Percentiles rank a stretch among this genome's conserved stretches.
Conservation (phyloP, 2,888 invertebrate genomes). For the Lordiphosa fenestrarum region DNA sequence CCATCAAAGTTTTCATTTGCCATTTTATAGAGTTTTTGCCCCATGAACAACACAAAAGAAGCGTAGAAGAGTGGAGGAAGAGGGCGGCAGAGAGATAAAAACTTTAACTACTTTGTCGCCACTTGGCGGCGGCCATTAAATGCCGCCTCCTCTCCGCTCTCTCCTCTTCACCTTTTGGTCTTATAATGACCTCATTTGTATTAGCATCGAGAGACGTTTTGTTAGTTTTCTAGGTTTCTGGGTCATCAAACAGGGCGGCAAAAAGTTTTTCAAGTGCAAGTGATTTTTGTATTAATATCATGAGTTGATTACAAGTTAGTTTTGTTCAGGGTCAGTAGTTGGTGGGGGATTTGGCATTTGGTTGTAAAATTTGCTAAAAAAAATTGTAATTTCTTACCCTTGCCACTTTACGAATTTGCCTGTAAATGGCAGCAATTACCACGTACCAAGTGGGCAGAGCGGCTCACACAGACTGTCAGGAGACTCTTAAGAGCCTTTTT, state of each 20-base stretch:
- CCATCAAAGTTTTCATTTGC: slow-evolving; percentile 11
- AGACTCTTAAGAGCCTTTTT: too few relatives aligned
- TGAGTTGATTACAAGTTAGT: not conserved
- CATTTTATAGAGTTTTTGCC: slow-evolving; percentile 22
- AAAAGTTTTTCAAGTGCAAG: slow-evolving; percentile 59
- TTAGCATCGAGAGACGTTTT: slow-evolving; percentile 58
- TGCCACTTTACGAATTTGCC: slow-evolving; percentile 8
- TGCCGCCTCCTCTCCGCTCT: slow-evolving; percentile 12
- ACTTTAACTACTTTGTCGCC: slow-evolving; percentile 69
- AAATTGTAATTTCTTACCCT: not conserved
- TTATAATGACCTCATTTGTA: slow-evolving; percentile 72
- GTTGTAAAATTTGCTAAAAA: too few relatives aligned
- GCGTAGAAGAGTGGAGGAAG: slow-evolving; percentile 6
- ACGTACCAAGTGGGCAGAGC: slow-evolving; percentile 24
- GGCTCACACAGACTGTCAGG: slow-evolving; percentile 1
- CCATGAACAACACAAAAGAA: slow-evolving; percentile 10
- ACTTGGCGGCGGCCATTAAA: slow-evolving; percentile 59
- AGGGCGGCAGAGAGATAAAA: slow-evolving; percentile 34
- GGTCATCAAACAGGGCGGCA: slow-evolving; percentile 45
- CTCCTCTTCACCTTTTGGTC: slow-evolving; percentile 16
- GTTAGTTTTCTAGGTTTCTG: slow-evolving; percentile 47
- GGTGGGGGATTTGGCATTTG: too few relatives aligned
- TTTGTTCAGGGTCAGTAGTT: slow-evolving; percentile 16
- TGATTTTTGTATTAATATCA: slow-evolving; percentile 25
- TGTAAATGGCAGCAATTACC: slow-evolving; percentile 59